Evolutionary conservation across 2,797 vertebrate species (phyloP), one percentile per base, ranked within the genome.

Genomic region (Ataeniobius toweri): DNA sequence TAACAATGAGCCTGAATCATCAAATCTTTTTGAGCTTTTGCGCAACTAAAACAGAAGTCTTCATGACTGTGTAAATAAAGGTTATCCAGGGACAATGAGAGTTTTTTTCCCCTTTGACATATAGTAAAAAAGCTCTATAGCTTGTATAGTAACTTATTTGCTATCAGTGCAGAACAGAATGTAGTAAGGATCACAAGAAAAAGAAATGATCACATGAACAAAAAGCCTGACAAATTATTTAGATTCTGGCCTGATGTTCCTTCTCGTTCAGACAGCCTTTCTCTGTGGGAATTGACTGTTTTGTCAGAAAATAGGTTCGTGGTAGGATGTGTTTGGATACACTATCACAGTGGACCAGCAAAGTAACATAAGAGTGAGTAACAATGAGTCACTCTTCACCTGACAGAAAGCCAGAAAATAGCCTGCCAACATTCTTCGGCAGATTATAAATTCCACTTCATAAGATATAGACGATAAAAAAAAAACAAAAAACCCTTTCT

Each of bases 1-100:
- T 0, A 87, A 77, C 73, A 79, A 86, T 82, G 78, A 87, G 28
- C 6, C 71, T 86, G 82, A 88, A 74, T 87, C 84, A 88, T 81
- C 26, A 7, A 41, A 74, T 76, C 20, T 76, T 18, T 81, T 72
- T 71, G 7, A 75, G 13, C 76, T 80, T 41, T 26, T 0, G 9
- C 2, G 31, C n/a, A n/a, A 2, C 16, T 73, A 24, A 71, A 83
- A 56, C 24, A 48, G 18, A 65, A 39, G 4, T 3, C 41, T 7
- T 68, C 0, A 56, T 48, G 51, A 5, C 13, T 6, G 65, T 28
- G n/a, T 18, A 20, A 44, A 74, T 59, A 28, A 58, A 56, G 44
- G 13, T 67, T 6, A 68, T 46, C 6, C 4, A 69, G 1, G 41
- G 13, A 1, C 41, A 8, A 71, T 24, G 18, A 68, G 31, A 39